These are phyloP conservation scores for Phymorhynchus buccinoides DNA, from an alignment of 1,140 invertebrate species.

Conservation along the genomic window DNA sequence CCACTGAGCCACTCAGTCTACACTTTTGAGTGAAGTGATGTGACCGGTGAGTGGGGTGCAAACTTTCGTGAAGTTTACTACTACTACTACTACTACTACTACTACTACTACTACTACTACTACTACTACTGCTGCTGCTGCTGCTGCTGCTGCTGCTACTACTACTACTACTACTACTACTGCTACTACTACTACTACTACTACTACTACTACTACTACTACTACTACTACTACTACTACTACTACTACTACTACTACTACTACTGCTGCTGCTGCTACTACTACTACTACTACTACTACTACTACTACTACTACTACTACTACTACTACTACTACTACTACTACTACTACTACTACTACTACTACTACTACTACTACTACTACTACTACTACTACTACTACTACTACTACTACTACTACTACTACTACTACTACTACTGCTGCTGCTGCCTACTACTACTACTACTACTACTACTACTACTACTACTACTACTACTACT, in stretches of 20 bases:
- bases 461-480: conserved; percentile 29
- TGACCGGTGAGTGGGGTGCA: neutral
- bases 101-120: conserved; percentile 36
- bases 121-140: conserved; percentile 28
- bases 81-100: conserved; percentile 37
- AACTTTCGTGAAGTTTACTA: conserved; percentile 25
- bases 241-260: conserved; percentile 36
- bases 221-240: conserved; percentile 35
- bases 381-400: conserved; percentile 11
- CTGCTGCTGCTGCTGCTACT: conserved; percentile 18
- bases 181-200: conserved; percentile 28
- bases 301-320: conserved; percentile 36
- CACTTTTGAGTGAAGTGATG: neutral
- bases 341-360: conserved; percentile 34
- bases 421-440: conserved; percentile 12
- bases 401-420: conserved; percentile 26
- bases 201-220: conserved; percentile 17
- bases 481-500: conserved; percentile 11
- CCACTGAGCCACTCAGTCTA: no score
- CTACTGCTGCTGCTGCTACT: conserved; percentile 25
- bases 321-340: conserved; percentile 32
- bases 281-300: conserved; percentile 35
- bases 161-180: conserved; percentile 25
- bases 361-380: conserved; percentile 21
- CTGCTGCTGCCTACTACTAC: no score